phyloP scores from a whole-genome alignment of 2,888 invertebrate species.

The Drosophila flavopinicola region DNA sequence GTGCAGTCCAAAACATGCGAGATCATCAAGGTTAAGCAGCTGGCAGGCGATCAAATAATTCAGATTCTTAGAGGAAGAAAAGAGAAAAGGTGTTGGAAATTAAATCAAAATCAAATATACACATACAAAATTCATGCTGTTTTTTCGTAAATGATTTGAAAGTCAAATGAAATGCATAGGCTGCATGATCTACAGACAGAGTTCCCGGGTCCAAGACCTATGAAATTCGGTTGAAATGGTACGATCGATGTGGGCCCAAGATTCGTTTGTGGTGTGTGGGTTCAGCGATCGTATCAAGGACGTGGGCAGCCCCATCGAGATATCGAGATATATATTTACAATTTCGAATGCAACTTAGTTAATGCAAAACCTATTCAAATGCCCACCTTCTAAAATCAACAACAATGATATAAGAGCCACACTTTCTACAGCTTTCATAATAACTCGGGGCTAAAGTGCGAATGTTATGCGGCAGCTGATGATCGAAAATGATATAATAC shows the following conservation, averaged over 20 bases:
- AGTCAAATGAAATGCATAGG: constrained; percentile 19
- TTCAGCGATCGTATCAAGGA: constrained; percentile 3
- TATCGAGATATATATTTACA: no score
- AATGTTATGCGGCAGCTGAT: background rate
- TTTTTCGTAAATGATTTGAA: constrained; percentile 8
- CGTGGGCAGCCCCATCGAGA: background rate
- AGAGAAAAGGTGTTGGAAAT: background rate
- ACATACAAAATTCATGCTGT: no score
- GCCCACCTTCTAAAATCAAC: background rate
- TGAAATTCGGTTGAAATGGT: background rate
- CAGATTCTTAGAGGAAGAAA: background rate
- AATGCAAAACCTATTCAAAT: background rate
- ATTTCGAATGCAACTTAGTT: background rate
- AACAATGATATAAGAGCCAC: background rate
- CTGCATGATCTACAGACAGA: background rate
- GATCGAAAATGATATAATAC: constrained; percentile 1
- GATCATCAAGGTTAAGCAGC: background rate
- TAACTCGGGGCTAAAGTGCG: background rate
- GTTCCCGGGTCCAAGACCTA: background rate
- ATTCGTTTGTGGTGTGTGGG: background rate
- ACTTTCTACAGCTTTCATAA: background rate
- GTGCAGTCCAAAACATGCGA: background rate
- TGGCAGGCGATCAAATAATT: background rate
- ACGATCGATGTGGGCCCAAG: background rate
- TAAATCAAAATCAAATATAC: no score